Percentiles rank a stretch among this genome's conserved stretches.
These are phyloP conservation scores for Heteromyza rotundicornis DNA, from an alignment of 2,888 invertebrate genomes.

Conservation along the genomic window DNA sequence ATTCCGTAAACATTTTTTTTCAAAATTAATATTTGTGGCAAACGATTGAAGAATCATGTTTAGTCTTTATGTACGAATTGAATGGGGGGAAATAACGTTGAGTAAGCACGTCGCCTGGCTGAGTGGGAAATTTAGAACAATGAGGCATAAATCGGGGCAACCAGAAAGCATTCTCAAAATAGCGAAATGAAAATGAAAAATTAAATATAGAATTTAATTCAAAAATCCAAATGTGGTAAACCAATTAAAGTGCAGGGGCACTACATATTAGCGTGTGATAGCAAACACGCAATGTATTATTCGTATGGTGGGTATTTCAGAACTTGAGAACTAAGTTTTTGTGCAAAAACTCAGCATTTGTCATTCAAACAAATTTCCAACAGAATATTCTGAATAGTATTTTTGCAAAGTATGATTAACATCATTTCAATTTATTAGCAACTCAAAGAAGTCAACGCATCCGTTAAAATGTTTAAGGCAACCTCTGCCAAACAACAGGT, in stretches of 20 bases:
- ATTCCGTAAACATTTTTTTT: too few species aligned
- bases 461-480: too few species aligned
- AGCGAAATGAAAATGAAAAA: neutral
- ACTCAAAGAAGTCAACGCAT: too few species aligned
- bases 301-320: neutral
- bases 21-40: too few species aligned
- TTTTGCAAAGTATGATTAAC: too few species aligned
- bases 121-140: conserved; percentile 8
- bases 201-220: neutral
- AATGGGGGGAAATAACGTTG: conserved; percentile 9
- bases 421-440: too few species aligned
- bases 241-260: neutral
- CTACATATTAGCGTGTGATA: neutral
- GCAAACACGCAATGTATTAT: neutral
- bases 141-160: neutral
- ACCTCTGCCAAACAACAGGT: too few species aligned
- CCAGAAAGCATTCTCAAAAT: neutral
- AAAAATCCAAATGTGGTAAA: neutral
- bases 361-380: too few species aligned
- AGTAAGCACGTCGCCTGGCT: neutral
- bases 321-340: neutral
- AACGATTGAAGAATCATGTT: too few species aligned
- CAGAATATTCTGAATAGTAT: too few species aligned
- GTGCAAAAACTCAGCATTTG: too few species aligned
- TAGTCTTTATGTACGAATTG: too few species aligned